Conservation (phyloP, 2,888 invertebrate species). For the Plagodis dolabraria region DNA sequence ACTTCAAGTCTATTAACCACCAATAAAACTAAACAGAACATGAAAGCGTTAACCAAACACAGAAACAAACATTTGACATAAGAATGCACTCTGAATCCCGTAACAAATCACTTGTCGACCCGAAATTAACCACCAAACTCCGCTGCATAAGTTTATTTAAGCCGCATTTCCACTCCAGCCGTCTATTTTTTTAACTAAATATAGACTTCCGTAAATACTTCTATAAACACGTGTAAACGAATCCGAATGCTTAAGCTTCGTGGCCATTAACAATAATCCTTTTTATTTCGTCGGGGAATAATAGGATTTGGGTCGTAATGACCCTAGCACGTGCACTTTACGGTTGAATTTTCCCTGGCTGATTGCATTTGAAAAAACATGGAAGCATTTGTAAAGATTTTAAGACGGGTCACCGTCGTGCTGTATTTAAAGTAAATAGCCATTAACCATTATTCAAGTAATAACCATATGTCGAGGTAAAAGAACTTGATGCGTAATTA, state of each 20-base stretch:
- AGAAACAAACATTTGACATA: slow-evolving; percentile 48
- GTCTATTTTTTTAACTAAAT: slow-evolving; percentile 41
- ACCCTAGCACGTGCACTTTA: slow-evolving; percentile 39
- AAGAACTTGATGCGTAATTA: slow-evolving; percentile 41
- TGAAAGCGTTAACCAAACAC: slow-evolving; percentile 27
- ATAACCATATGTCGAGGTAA: slow-evolving; percentile 45
- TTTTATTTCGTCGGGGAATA: slow-evolving; percentile 57
- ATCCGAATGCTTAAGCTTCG: slow-evolving; percentile 56
- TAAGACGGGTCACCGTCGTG: slow-evolving; percentile 53
- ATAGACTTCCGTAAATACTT: slow-evolving; percentile 57
- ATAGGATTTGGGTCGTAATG: slow-evolving; percentile 30
- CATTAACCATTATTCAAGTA: slow-evolving; percentile 67
- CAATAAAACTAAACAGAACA: slow-evolving; percentile 10
- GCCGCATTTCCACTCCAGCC: slow-evolving; percentile 42
- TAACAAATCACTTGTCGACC: slow-evolving; percentile 63
- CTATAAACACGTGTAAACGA: slow-evolving; percentile 67
- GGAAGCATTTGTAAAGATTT: slow-evolving; percentile 68
- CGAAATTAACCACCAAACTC: slow-evolving; percentile 62
- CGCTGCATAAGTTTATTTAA: slow-evolving; percentile 54
- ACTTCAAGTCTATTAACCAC: not conserved
- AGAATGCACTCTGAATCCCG: slow-evolving; percentile 51
- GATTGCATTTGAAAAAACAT: slow-evolving; percentile 45
- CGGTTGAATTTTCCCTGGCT: slow-evolving; percentile 49
- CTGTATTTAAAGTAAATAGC: slow-evolving; percentile 59
- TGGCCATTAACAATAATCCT: slow-evolving; percentile 74